Base-by-base conservation (phyloP, 1,140 invertebrate genomes). In the Heliothis subflexa region DNA sequence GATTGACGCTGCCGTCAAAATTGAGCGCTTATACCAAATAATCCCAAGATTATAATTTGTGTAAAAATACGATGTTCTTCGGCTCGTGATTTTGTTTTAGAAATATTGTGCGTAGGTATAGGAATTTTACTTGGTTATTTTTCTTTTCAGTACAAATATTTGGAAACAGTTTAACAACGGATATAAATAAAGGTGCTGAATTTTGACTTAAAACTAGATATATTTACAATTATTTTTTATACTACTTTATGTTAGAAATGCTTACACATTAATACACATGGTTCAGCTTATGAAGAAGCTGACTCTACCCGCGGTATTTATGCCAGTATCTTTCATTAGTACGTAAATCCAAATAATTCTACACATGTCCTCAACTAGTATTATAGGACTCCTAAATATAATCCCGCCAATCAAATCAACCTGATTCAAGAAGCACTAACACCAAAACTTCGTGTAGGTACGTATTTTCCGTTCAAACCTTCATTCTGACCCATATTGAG, bases 31-130 rank as follows among this genome's bases (percentile, higher is more conserved):
- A 77, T 77, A 62, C 52, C 49, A 68, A 68, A 77, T 77, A 66
- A 77, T 54, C 74, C 74, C n/a, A n/a, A 59, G 57, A 50, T 75
- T 75, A 75, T 75, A 64, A 75, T 75, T 75, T 75, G 40, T 75
- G 57, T 74, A 74, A 74, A 71, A 74, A 74, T 62, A 75, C 64
- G 59, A 62, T 62, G 33, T 47, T 73, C 40, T 75, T 7, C n/a
- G 28, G n/a, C 11, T 18, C 28, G 47, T 2, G 16, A 18, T 59
- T 73, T 73, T 59, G 71, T 73, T 47, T 45, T 16, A 57, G 13
- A 73, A 59, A 73, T 33, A 33, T 45, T 47, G 45, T 57, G 21
- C 9, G n/a, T 16, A 14, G 10, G n/a, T n/a, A n/a, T 54, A 54
- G 7, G 40, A 25, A 54, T 66, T 54, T 70, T 28, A 12, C 11